These are phyloP conservation scores for Leptinotarsa texana DNA, from an alignment of 1,140 invertebrate species.

Conservation along the genomic window DNA sequence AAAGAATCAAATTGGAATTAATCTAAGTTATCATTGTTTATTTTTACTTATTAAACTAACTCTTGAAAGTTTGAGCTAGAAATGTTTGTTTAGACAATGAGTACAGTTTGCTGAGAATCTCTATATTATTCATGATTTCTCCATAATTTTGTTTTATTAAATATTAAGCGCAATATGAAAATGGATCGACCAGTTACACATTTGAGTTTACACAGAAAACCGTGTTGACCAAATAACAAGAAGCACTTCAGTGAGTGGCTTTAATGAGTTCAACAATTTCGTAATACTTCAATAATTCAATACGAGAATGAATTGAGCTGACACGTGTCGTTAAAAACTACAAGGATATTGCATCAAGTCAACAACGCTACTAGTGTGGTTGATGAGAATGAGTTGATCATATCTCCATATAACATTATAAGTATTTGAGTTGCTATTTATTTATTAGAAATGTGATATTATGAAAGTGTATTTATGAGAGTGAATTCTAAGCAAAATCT, in stretches of 20 bases:
- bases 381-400: not conserved
- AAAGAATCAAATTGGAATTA: too few relatives aligned
- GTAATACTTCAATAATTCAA: slow-evolving; percentile 9
- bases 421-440: too few relatives aligned
- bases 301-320: not conserved
- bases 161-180: not conserved
- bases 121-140: not conserved
- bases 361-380: not conserved
- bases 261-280: slow-evolving; percentile 3
- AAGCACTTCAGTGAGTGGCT: not conserved
- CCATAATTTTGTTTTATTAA: not conserved
- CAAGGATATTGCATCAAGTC: slow-evolving; percentile 15
- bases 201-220: not conserved
- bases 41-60: too few relatives aligned
- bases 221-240: not conserved
- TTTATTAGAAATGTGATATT: too few relatives aligned
- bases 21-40: too few relatives aligned
- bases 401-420: not conserved
- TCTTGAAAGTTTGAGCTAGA: too few relatives aligned
- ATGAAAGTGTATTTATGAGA: too few relatives aligned
- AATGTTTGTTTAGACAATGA: too few relatives aligned
- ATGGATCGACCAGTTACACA: not conserved
- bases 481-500: too few relatives aligned
- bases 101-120: too few relatives aligned
- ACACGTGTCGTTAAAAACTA: slow-evolving; percentile 23